These are phyloP conservation scores for Papilio polyxenes DNA, from an alignment of 1,140 invertebrate genomes.

Conservation along the genomic window DNA sequence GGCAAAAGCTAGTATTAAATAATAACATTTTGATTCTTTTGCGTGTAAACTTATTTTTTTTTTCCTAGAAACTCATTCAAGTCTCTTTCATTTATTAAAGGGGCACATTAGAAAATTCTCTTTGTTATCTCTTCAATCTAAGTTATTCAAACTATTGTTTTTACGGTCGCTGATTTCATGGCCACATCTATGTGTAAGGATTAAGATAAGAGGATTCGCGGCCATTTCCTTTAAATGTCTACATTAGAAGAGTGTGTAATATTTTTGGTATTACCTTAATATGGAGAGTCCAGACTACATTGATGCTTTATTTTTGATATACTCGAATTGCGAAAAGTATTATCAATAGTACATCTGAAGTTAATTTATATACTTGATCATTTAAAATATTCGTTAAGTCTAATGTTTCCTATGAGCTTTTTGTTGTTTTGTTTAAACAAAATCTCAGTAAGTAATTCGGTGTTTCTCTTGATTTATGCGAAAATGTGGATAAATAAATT, in stretches of 20 bases:
- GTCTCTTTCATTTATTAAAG: too few species aligned
- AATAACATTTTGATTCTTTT: neutral
- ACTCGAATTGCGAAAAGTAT: neutral
- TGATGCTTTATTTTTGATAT: neutral
- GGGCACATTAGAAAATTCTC: too few species aligned
- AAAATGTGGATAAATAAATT: too few species aligned
- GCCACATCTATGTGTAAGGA: conserved; percentile 55
- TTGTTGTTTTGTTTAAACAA: too few species aligned
- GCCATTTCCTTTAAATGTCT: conserved; percentile 65
- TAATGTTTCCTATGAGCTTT: too few species aligned
- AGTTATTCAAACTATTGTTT: neutral
- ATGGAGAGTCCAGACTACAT: conserved; percentile 8
- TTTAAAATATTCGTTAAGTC: too few species aligned
- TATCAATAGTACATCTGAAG: neutral
- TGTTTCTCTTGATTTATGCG: too few species aligned
- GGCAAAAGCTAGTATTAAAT: neutral
- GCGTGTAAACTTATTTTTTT: neutral
- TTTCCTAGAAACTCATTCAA: too few species aligned
- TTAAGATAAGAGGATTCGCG: conserved; percentile 72
- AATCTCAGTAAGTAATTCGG: too few species aligned
- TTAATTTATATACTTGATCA: too few species aligned
- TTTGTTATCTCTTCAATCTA: too few species aligned
- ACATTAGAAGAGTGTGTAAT: conserved; percentile 51
- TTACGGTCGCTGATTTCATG: conserved; percentile 42
- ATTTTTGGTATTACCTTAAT: conserved; percentile 35